phyloP scores from a whole-genome alignment of 37 sponge, comb jelly and placozoan species.

The Halisarca cf. caerulea region DNA sequence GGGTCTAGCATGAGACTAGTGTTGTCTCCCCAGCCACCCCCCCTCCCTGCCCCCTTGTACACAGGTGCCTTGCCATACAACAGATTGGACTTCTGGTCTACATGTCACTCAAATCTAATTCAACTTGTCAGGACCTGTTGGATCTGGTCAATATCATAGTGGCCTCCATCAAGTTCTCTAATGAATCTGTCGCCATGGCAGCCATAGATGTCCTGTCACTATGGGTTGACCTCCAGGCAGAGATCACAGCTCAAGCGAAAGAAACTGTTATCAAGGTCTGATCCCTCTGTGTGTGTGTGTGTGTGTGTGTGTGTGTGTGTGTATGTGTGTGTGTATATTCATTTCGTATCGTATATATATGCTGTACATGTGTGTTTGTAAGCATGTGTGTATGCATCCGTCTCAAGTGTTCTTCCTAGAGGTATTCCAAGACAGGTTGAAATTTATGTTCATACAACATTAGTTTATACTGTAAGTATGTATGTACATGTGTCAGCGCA shows the following conservation, averaged over 20 bases:
- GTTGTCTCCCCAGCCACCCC: not conserved
- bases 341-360: too few species aligned
- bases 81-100: slow-evolving; percentile 58
- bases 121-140: slow-evolving; percentile 6
- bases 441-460: too few species aligned
- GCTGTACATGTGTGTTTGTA: too few species aligned
- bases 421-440: too few species aligned
- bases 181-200: slow-evolving; percentile 54
- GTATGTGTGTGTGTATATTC: too few species aligned
- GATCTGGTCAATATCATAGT: slow-evolving; percentile 65
- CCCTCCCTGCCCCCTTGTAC: not conserved
- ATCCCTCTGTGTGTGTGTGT: not conserved
- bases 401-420: too few species aligned
- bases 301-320: too few species aligned
- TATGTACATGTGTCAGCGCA: too few species aligned
- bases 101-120: slow-evolving; percentile 29
- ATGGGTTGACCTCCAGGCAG: slow-evolving; percentile 40
- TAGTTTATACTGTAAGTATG: too few species aligned
- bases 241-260: slow-evolving; percentile 35
- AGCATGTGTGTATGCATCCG: too few species aligned
- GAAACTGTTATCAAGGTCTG: slow-evolving; percentile 29
- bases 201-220: slow-evolving; percentile 86
- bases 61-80: slow-evolving; percentile 63
- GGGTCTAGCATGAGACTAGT: not conserved
- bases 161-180: slow-evolving; percentile 64